Evolutionary conservation across 2,797 vertebrate genomes (phyloP).

Genomic region (Lophius americanus): DNA sequence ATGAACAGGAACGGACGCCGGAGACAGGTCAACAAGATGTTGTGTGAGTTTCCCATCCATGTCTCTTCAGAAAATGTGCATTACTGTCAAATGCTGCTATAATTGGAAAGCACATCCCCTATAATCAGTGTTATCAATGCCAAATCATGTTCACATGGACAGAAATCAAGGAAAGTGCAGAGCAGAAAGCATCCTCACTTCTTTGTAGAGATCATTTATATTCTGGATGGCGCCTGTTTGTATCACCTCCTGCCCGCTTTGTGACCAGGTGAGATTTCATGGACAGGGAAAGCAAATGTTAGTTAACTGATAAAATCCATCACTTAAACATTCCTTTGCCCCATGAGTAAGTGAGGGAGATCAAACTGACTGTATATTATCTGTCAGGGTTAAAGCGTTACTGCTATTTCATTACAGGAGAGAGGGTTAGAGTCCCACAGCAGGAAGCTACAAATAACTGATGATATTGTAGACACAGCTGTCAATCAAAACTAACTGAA

Average conservation of each 20-base stretch:
- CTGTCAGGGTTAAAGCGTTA: no score
- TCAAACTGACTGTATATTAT: no score
- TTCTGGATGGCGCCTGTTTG: not conserved
- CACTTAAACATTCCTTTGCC: no score
- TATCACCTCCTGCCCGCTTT: not conserved
- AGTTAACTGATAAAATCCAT: no score
- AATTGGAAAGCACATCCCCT: not conserved
- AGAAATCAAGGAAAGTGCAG: slow-evolving; percentile 11
- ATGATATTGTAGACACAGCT: no score
- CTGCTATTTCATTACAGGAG: no score
- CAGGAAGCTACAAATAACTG: no score
- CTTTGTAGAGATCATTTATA: slow-evolving; percentile 26
- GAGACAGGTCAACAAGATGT: slow-evolving; percentile 86
- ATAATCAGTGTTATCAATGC: slow-evolving; percentile 38
- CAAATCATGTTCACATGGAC: slow-evolving; percentile 18
- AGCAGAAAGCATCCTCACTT: not conserved
- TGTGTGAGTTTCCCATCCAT: slow-evolving; percentile 73
- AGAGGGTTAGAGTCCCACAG: no score
- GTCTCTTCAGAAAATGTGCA: not conserved
- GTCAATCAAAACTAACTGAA: no score
- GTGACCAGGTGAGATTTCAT: not conserved
- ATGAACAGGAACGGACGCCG: slow-evolving; percentile 69
- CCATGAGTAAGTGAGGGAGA: no score
- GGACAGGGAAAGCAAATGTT: not conserved
- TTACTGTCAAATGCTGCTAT: not conserved